Base-by-base conservation (phyloP, 2,797 vertebrate genomes). In the Tiaroga cobitis region DNA sequence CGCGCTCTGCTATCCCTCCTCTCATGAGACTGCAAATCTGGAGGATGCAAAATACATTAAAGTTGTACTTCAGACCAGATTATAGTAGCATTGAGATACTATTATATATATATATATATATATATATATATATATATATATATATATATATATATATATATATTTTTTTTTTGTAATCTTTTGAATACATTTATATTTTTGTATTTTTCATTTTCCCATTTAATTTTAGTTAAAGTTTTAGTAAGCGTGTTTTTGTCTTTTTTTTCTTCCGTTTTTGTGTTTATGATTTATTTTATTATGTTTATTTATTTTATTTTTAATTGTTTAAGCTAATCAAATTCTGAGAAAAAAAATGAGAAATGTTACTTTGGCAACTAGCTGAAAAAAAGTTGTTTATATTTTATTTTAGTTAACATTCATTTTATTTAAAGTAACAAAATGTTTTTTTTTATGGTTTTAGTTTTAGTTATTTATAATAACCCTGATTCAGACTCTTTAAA, bases 11-110 rank as follows among this genome's bases (percentile, higher is more conserved):
- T 72, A 99, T 99, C 6, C 98, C 98, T 2, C 98, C 98, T 85
- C 98, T 95, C 97, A 99, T 98, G 87, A 99, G 97, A 93, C 98
- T 99, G 91, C 98, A 99, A 91, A 99, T 99, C 98, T 99, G 83
- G 21, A 32, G 24, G 32, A 69, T 1, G 67, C 54, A 86, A 76
- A 26, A 63, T 19, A 59, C 32, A 59, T 19, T 74, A n/a, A 67
- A 46, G 6, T 46, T 32, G 10, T 29, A 26, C n/a, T 82, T 34
- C 2, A 18, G 37, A 70, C 9, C 9, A 19, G 72, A 15, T 39
- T 70, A 6, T 21, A 37, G n/a, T 46, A 61, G 13, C 61, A 63
- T 63, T 63, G 26, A 63, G n/a, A 29, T 63, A 61, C 43, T 83
- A 43, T 5, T 24, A 37, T 10, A 68, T n/a, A n/a, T n/a, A n/a